Percentiles rank a stretch among this genome's conserved stretches.
Conservation (phyloP, 2,888 invertebrate genomes). For the Mallateleia sp. region DNA sequence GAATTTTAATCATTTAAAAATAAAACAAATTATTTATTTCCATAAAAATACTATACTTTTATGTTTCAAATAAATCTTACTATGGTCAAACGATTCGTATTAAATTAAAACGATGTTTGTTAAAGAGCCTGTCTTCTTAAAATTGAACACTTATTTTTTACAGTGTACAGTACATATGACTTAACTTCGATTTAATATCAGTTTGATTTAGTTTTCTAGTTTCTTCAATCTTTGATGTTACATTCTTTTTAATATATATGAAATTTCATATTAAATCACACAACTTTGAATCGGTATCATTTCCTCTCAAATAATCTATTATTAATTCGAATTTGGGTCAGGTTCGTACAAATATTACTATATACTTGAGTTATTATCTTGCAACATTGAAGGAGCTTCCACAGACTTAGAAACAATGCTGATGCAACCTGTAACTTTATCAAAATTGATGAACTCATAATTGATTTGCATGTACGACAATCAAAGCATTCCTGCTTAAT, state of each 20-base stretch:
- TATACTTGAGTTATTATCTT: constrained; percentile 17
- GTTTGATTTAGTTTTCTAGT: neutral
- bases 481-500: neutral
- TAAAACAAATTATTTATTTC: too few relatives aligned
- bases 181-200: neutral
- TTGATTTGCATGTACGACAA: constrained; percentile 14
- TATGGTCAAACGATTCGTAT: too few relatives aligned
- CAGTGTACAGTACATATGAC: neutral
- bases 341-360: constrained; percentile 10
- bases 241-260: neutral
- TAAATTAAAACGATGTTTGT: too few relatives aligned
- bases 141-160: too few relatives aligned
- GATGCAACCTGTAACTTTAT: constrained; percentile 24
- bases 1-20: too few relatives aligned
- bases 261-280: neutral
- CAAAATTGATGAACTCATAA: constrained; percentile 18
- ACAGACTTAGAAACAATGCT: constrained; percentile 2
- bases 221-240: neutral
- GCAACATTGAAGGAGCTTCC: constrained; percentile 2
- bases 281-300: neutral
- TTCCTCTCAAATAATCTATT: neutral
- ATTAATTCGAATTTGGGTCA: constrained; percentile 1
- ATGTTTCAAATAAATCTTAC: too few relatives aligned
- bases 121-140: too few relatives aligned
- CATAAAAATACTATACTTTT: too few relatives aligned